phyloP scores from a whole-genome alignment of 2,797 vertebrate genomes.

The Alosa sapidissima region DNA sequence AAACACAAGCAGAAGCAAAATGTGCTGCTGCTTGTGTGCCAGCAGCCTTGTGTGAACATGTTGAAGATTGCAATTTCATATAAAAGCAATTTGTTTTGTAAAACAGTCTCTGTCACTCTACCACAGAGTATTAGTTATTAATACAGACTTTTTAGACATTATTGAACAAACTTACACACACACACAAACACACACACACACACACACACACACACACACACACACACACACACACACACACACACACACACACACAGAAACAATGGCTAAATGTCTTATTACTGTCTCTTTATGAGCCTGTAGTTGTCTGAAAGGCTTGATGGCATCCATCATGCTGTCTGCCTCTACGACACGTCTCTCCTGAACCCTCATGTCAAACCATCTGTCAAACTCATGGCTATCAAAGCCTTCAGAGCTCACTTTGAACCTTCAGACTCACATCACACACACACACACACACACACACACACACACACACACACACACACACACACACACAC shows the following conservation, averaged over 20 bases:
- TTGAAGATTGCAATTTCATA: too few relatives aligned
- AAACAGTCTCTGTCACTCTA: too few relatives aligned
- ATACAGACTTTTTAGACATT: not conserved
- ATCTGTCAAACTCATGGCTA: slow-evolving; percentile 25
- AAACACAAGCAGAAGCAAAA: not conserved
- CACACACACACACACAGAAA: not conserved
- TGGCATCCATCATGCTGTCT: not conserved
- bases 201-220: slow-evolving; percentile 8
- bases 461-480: not conserved
- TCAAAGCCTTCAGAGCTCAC: not conserved
- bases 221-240: slow-evolving; percentile 5
- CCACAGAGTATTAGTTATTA: too few relatives aligned
- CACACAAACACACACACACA: not conserved
- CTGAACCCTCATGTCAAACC: not conserved
- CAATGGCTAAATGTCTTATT: not conserved
- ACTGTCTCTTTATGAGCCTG: not conserved
- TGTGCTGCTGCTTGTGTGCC: too few relatives aligned
- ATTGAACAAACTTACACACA: not conserved
- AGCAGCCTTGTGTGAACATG: too few relatives aligned
- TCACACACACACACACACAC: not conserved
- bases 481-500: not conserved
- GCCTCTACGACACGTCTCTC: not conserved
- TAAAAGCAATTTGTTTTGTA: not conserved
- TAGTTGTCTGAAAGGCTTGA: not conserved
- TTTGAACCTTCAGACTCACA: slow-evolving; percentile 9